Base-by-base conservation (phyloP, 1,140 invertebrate genomes). In the Archegozetes longisetosus region DNA sequence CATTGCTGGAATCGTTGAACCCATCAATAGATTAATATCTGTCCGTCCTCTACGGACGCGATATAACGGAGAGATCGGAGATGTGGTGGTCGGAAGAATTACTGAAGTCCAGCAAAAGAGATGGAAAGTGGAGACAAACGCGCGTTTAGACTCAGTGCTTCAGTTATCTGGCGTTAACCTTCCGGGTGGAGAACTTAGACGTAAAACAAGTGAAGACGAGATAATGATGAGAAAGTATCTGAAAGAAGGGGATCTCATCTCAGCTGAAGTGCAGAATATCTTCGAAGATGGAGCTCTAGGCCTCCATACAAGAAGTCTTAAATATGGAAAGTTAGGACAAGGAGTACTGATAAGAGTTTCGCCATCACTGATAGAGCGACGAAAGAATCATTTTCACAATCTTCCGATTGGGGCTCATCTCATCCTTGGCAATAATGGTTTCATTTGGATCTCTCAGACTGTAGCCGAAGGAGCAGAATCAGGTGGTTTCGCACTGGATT, bases 361-460 rank as follows among this genome's bases (percentile, higher is more conserved):
- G 23, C 87, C 93, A 4, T 85, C 86, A n/a, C 72, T 98, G 13
- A 84, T 99, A 23, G 92, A 90, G 70, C 77, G 91, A 24, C 81
- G 88, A 53, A 99, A 98, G 72, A 92, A 86, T 49, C 93, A 98
- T 73, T 98, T 97, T 70, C 92, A 97, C 68, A 87, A 87, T 72
- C 75, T 98, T 29, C 82, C 85, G 0, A 88, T 84, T 71, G 93
- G 93, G 0, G 84, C 85, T 0, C 88, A 83, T 64, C 74, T 98
- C 9, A 95, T 98, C 59, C 78, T 98, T 9, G 94, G 94, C 9
- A 92, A 90, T 66, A 98, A 99, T 73, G 95, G 96, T 0, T 95
- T 84, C 65, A 84, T 98, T 55, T 98, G 91, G 90, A 86, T 99
- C 53, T 84, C 82, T 58, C 86, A 88, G 17, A 82, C 78, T 12